phyloP scores from a whole-genome alignment of 2,797 vertebrate genomes.

The Xenentodon cancila region DNA sequence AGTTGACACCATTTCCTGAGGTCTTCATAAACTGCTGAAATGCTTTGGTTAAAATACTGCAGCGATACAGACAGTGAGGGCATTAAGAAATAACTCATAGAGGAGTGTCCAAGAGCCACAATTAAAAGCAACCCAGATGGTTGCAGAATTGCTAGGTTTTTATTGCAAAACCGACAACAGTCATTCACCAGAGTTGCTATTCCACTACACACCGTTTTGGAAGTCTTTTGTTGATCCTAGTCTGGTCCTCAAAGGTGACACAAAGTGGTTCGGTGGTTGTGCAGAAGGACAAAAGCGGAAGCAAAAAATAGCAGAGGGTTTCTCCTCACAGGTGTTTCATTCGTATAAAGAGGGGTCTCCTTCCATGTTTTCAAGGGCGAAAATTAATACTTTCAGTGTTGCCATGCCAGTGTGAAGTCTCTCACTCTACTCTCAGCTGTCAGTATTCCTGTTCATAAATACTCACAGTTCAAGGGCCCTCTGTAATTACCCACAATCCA shows the following conservation, averaged over 20 bases:
- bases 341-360: conserved; percentile 75
- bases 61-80: too few species aligned
- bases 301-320: neutral
- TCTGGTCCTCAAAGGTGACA: neutral
- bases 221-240: too few species aligned
- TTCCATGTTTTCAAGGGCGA: conserved; percentile 66
- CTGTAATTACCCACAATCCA: conserved; percentile 83
- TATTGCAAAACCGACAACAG: too few species aligned
- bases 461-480: conserved; percentile 81
- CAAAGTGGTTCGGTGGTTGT: conserved; percentile 9
- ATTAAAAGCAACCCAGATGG: too few species aligned
- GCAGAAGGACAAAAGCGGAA: neutral
- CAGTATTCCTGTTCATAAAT: conserved; percentile 83
- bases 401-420: conserved; percentile 80
- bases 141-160: too few species aligned
- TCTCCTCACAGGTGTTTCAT: conserved; percentile 71
- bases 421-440: conserved; percentile 74
- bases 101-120: too few species aligned
- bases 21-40: too few species aligned
- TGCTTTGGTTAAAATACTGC: too few species aligned
- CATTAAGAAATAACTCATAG: too few species aligned
- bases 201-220: neutral
- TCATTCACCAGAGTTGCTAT: too few species aligned
- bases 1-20: too few species aligned
- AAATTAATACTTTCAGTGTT: conserved; percentile 81